Evolutionary conservation across 1,140 invertebrate genomes (phyloP).

Genomic region (Drosophila watanabei): DNA sequence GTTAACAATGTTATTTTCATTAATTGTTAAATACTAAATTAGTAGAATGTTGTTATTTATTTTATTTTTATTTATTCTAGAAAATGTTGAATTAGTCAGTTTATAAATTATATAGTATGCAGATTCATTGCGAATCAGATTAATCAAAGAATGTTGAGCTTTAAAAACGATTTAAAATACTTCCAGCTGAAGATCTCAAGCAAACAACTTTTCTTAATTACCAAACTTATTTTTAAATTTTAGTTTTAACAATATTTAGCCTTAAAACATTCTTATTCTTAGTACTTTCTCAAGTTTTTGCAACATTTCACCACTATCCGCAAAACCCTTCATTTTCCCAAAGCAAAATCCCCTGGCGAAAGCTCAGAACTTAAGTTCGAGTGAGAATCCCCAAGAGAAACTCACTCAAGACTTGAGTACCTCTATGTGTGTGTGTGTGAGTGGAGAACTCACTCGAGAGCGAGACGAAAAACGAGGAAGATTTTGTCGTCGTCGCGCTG

Average conservation of each 20-base stretch:
- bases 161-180: not conserved
- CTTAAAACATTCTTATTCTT: not conserved
- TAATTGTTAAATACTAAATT: not conserved
- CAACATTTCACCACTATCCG: not conserved
- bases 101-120: fast-evolving
- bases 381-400: not conserved
- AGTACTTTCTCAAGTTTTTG: not conserved
- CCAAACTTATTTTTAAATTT: not conserved
- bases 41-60: not conserved
- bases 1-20: too few relatives aligned
- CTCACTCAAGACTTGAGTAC: conserved; percentile 11
- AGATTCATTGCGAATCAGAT: not conserved
- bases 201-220: not conserved
- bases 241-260: not conserved
- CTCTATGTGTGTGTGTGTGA: not conserved
- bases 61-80: not conserved
- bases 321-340: not conserved
- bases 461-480: conserved; percentile 33
- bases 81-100: too few relatives aligned
- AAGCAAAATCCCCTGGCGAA: conserved; percentile 8
- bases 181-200: not conserved
- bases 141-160: not conserved
- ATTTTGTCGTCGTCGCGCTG: conserved; percentile 46
- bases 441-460: conserved; percentile 28
- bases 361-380: conserved; percentile 6